Evolutionary conservation across 1,140 invertebrate species (phyloP).

Genomic region (Halesus radiatus): DNA sequence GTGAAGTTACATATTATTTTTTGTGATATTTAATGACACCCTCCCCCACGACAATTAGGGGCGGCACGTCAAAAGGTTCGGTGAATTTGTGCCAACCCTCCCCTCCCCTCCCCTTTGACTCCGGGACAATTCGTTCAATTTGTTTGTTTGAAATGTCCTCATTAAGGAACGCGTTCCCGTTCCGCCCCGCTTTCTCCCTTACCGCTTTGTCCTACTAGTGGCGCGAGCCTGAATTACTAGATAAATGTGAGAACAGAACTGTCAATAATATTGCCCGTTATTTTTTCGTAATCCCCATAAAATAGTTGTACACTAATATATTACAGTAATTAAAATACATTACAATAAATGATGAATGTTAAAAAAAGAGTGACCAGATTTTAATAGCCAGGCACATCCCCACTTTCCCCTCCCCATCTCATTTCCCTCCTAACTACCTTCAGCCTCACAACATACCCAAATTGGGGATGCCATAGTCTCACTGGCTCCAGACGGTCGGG

Average conservation of each 20-base stretch:
- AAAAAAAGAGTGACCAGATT: too few relatives aligned
- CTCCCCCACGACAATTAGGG: slow-evolving; percentile 27
- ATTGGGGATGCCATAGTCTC: too few relatives aligned
- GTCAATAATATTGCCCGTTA: too few relatives aligned
- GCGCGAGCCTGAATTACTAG: not conserved
- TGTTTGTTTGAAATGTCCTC: slow-evolving; percentile 48
- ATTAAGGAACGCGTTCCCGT: slow-evolving; percentile 35
- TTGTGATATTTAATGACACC: slow-evolving; percentile 17
- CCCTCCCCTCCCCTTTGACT: slow-evolving; percentile 30
- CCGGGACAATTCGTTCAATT: slow-evolving; percentile 42
- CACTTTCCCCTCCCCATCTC: too few relatives aligned
- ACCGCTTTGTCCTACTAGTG: not conserved
- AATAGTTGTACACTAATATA: too few relatives aligned
- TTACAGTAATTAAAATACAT: too few relatives aligned
- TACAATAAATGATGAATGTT: too few relatives aligned
- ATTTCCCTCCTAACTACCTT: too few relatives aligned
- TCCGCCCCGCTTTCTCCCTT: not conserved
- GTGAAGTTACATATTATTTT: not conserved
- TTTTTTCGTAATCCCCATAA: too few relatives aligned
- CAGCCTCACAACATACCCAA: too few relatives aligned
- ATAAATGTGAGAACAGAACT: not conserved
- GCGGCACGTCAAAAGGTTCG: slow-evolving; percentile 44
- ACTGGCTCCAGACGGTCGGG: too few relatives aligned
- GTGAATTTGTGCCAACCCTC: slow-evolving; percentile 27
- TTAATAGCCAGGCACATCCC: too few relatives aligned